phyloP scores from a whole-genome alignment of 2,888 invertebrate species.

The Oeneis ivallda region DNA sequence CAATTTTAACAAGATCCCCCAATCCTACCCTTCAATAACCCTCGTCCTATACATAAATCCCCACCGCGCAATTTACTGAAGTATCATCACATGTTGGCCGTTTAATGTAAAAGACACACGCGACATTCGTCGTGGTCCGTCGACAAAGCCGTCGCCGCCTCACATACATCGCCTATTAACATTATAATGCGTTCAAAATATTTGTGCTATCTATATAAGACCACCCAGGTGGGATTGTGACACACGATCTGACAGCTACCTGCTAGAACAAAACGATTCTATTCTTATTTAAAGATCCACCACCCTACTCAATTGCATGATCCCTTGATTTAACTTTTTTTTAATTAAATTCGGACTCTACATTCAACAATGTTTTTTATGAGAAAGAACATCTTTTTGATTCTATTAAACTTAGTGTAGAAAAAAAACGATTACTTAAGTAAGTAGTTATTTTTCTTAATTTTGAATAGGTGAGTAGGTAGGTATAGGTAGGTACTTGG shows the following conservation, averaged over 20 bases:
- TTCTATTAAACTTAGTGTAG: not conserved
- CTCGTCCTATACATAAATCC: constrained; percentile 14
- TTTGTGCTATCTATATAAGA: constrained; percentile 72
- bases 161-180: constrained; percentile 67
- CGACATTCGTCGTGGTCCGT: constrained; percentile 67
- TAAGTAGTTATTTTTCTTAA: too few species aligned
- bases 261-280: constrained; percentile 67
- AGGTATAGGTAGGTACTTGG: too few species aligned
- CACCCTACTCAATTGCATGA: constrained; percentile 42
- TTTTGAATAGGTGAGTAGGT: too few species aligned
- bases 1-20: constrained; percentile 50
- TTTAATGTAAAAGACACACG: constrained; percentile 46
- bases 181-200: constrained; percentile 77
- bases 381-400: constrained; percentile 20
- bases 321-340: constrained; percentile 39
- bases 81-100: constrained; percentile 46
- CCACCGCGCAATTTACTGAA: constrained; percentile 18
- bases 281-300: constrained; percentile 59
- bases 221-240: constrained; percentile 71
- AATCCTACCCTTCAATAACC: constrained; percentile 27
- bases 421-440: not conserved
- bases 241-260: constrained; percentile 71
- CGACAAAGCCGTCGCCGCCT: constrained; percentile 64
- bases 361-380: constrained; percentile 18
- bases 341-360: constrained; percentile 29